Evolutionary conservation across 2,797 vertebrate species (phyloP).

Genomic region (Chaunax sp.): DNA sequence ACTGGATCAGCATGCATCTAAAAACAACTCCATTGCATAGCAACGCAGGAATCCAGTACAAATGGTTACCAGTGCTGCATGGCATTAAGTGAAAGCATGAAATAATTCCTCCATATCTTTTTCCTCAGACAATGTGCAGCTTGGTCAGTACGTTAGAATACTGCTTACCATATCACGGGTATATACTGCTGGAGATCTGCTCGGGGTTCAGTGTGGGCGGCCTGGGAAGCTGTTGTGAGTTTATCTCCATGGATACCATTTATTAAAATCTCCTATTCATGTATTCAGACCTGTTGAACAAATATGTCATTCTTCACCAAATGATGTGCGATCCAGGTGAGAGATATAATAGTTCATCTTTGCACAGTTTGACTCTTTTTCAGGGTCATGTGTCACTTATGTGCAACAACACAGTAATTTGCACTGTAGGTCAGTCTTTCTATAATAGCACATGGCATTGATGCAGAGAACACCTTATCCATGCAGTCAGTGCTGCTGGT

Average conservation of each 20-base stretch:
- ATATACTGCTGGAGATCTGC: slow-evolving; percentile 42
- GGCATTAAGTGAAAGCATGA: slow-evolving; percentile 25
- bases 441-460: background rate
- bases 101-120: slow-evolving; percentile 16
- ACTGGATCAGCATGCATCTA: slow-evolving; percentile 54
- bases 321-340: slow-evolving; percentile 8
- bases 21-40: slow-evolving; percentile 63
- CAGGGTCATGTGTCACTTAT: slow-evolving; percentile 11
- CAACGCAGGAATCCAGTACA: slow-evolving; percentile 49
- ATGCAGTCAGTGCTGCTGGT: slow-evolving; percentile 2
- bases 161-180: slow-evolving; percentile 51
- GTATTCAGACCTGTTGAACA: slow-evolving; percentile 42
- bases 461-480: background rate
- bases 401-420: slow-evolving; percentile 2
- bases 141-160: slow-evolving; percentile 35
- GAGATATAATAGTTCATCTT: slow-evolving; percentile 27
- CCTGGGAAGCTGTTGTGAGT: slow-evolving; percentile 57
- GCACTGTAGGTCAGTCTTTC: slow-evolving; percentile 2
- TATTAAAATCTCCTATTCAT: slow-evolving; percentile 51
- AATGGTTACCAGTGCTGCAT: slow-evolving; percentile 33
- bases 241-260: slow-evolving; percentile 48
- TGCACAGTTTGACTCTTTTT: background rate
- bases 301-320: slow-evolving; percentile 34
- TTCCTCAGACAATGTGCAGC: slow-evolving; percentile 33
- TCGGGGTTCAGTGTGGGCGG: slow-evolving; percentile 55